Evolutionary conservation across 1,140 invertebrate genomes (phyloP).

Genomic region (Eupristina koningsbergeri): DNA sequence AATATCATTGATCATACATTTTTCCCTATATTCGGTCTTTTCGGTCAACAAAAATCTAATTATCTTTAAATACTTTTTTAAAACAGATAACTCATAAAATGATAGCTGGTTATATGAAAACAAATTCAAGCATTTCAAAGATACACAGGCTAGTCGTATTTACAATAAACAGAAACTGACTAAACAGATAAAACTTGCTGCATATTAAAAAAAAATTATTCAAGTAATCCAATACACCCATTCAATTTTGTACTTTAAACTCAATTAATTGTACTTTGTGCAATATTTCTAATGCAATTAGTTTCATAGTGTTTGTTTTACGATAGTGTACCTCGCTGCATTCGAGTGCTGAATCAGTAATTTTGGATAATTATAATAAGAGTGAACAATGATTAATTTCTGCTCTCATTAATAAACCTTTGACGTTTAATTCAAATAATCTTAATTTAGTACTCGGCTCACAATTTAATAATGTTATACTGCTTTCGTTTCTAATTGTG

Average conservation of each 20-base stretch:
- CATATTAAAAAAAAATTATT: not conserved
- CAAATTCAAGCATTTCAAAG: too few relatives aligned
- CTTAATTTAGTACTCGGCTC: not conserved
- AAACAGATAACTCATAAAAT: too few relatives aligned
- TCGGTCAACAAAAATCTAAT: too few relatives aligned
- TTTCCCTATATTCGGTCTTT: too few relatives aligned
- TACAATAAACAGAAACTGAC: too few relatives aligned
- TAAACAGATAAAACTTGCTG: not conserved
- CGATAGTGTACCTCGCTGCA: too few relatives aligned
- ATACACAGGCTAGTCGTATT: too few relatives aligned
- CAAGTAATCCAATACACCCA: not conserved
- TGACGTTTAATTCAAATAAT: not conserved
- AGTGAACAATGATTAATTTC: not conserved
- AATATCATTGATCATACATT: too few relatives aligned
- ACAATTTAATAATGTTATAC: not conserved
- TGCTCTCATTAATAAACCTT: not conserved
- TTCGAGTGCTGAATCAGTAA: not conserved
- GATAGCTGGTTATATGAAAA: too few relatives aligned
- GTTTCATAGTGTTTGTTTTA: not conserved
- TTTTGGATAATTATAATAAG: not conserved
- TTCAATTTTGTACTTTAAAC: not conserved
- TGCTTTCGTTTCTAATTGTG: not conserved
- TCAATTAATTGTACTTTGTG: not conserved
- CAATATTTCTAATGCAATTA: not conserved
- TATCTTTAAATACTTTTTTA: too few relatives aligned